phyloP scores from a whole-genome alignment of 1,140 invertebrate genomes.

The Maniola jurtina region DNA sequence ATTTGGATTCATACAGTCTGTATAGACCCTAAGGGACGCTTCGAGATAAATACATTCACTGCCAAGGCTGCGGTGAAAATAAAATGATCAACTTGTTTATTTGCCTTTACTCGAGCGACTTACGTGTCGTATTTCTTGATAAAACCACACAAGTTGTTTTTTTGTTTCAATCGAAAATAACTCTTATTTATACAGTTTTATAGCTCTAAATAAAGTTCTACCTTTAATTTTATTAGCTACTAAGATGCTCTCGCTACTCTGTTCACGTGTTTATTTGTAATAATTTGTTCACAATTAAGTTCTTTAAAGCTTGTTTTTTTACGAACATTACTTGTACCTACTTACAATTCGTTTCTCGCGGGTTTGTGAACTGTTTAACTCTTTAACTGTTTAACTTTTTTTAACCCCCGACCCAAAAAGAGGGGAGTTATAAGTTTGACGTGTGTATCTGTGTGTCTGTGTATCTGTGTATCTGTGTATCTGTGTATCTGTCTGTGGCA shows the following conservation, averaged over 20 bases:
- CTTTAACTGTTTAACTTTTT: no score
- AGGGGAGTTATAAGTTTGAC: no score
- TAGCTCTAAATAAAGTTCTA: constrained; percentile 8
- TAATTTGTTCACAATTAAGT: not conserved
- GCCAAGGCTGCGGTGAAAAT: constrained; percentile 39
- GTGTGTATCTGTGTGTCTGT: no score
- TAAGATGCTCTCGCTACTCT: not conserved
- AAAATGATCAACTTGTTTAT: constrained; percentile 33
- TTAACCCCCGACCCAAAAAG: no score
- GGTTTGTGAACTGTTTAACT: no score
- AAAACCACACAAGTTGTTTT: not conserved
- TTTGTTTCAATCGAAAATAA: not conserved
- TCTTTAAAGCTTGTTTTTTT: no score
- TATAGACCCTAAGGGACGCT: constrained; percentile 7
- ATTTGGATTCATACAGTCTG: no score
- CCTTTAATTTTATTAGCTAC: constrained; percentile 28
- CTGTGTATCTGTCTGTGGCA: no score
- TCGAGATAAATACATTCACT: constrained; percentile 32
- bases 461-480: no score
- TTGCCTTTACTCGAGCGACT: constrained; percentile 26
- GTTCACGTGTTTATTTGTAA: not conserved
- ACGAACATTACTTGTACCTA: no score
- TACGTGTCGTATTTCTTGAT: constrained; percentile 23
- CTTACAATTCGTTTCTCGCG: no score
- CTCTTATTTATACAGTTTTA: not conserved